Evolutionary conservation across 2,113 vertebrate genomes (phyloP), one percentile per base, ranked within the genome.

Genomic region (Pelobates fuscus): DNA sequence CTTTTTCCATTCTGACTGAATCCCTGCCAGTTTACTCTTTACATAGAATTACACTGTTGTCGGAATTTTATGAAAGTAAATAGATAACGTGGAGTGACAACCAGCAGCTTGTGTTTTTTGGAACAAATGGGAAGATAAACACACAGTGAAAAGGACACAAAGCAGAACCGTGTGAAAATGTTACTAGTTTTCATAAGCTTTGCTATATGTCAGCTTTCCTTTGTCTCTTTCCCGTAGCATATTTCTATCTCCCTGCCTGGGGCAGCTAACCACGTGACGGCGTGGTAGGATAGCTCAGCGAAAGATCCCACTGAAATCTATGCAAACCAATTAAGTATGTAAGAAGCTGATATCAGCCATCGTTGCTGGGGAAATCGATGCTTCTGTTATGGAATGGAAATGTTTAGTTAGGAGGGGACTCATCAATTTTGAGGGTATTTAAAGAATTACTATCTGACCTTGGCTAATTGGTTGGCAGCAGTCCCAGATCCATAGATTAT

Each of bases 121-220:
- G 26, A 58, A 29, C 43, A 27, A 17, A 30, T 8, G 63, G 26
- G 57, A 67, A 66, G 60, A 37, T 37, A 24, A 37, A 55, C 61
- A 74, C 49, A 58, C 32, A 52, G 26, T 74, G 55, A 66, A 62
- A 18, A 29, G 49, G 52, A 58, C 43, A 66, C 71, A 76, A 76
- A 60, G 72, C 54, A 18, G 12, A 30, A 6, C 54, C 54, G 72
- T 76, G 72, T 67, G 72, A 76, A 76, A 67, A 76, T 76, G 52
- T 60, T 15, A 37, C 25, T 5, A 58, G 72, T 76, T 76, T 67
- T 59, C 43, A 59, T 76, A 76, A 67, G 72, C 54, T 67, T 75
- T 75, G 8, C n/a, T 72, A 55, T 67, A 52, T 67, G 72, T 76
- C 72, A 76, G 72, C 72, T 59, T 58, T 29, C 55, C 37, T 44